phyloP scores from a whole-genome alignment of 2,888 invertebrate species.

The Andrena minutula region DNA sequence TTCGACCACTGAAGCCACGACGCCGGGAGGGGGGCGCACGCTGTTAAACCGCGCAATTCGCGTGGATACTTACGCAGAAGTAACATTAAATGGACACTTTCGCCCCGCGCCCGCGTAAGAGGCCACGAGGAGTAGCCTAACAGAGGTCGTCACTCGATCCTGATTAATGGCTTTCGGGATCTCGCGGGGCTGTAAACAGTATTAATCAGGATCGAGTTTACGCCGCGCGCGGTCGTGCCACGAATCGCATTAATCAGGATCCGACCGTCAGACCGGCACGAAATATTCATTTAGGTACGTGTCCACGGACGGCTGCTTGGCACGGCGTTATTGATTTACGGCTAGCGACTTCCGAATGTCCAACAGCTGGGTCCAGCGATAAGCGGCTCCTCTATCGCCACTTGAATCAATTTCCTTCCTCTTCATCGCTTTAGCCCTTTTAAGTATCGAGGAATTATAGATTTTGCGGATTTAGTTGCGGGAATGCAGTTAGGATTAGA shows the following conservation, averaged over 20 bases:
- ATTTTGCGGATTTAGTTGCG: not conserved
- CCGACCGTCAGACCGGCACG: slow-evolving; percentile 59
- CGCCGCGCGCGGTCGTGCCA: slow-evolving; percentile 68
- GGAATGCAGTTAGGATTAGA: not conserved
- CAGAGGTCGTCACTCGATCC: slow-evolving; percentile 77
- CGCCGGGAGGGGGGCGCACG: not conserved
- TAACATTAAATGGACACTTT: slow-evolving; percentile 63
- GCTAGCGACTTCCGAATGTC: slow-evolving; percentile 66
- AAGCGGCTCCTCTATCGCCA: slow-evolving; percentile 25
- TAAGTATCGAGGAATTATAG: not conserved
- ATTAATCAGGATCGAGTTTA: slow-evolving; percentile 80
- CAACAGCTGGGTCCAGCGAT: slow-evolving; percentile 50
- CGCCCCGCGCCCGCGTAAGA: slow-evolving; percentile 30
- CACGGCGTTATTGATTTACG: slow-evolving; percentile 70
- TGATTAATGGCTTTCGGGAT: slow-evolving; percentile 75
- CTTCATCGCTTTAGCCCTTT: not conserved
- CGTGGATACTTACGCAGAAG: slow-evolving; percentile 44
- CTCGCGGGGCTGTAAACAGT: slow-evolving; percentile 75
- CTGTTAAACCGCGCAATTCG: slow-evolving; percentile 38
- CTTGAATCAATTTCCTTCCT: slow-evolving; percentile 12
- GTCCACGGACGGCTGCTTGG: slow-evolving; percentile 53
- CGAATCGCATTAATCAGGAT: slow-evolving; percentile 77
- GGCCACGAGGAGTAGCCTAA: slow-evolving; percentile 58
- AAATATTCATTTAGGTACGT: slow-evolving; percentile 69
- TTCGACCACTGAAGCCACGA: not conserved